phyloP scores from a whole-genome alignment of 1,140 invertebrate species.

The Drosophila athabasca region DNA sequence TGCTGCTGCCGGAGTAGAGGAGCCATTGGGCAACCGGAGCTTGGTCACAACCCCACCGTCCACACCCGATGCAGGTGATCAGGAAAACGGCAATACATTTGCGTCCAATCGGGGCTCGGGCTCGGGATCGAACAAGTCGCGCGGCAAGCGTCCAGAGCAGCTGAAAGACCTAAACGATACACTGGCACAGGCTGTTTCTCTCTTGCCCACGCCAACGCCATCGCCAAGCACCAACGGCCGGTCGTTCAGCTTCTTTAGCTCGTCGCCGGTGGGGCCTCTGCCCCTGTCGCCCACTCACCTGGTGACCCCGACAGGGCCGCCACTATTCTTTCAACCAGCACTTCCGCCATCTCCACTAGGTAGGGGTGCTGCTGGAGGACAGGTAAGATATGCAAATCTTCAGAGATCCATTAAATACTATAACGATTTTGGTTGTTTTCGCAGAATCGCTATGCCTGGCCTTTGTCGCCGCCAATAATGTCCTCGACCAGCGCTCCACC shows the following conservation, averaged over 20 bases:
- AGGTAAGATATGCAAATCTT: constrained; percentile 11
- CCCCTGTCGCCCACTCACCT: constrained; percentile 14
- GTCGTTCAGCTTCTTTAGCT: constrained; percentile 44
- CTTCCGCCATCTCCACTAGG: not conserved
- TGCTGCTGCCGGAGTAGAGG: constrained; percentile 14
- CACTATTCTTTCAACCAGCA: constrained; percentile 48
- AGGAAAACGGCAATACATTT: not conserved
- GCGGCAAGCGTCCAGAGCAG: constrained; percentile 60
- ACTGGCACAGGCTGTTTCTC: constrained; percentile 12
- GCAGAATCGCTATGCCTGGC: constrained; percentile 53
- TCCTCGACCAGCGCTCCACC: constrained; percentile 24
- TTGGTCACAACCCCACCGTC: constrained; percentile 42
- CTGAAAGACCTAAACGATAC: constrained; percentile 43
- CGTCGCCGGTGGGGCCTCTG: constrained; percentile 4
- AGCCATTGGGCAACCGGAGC: not conserved
- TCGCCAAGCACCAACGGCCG: constrained; percentile 55
- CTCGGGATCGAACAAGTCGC: constrained; percentile 16
- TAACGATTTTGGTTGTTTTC: not conserved
- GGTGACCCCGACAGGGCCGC: constrained; percentile 21
- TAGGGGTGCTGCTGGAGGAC: constrained; percentile 14
- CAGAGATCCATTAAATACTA: too few species aligned
- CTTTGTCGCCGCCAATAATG: constrained; percentile 19
- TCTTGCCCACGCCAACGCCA: constrained; percentile 59
- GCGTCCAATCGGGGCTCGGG: constrained; percentile 21
- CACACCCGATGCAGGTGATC: constrained; percentile 35